Percentiles rank a stretch among this genome's conserved stretches.
These are phyloP conservation scores for Dolichallabes microphthalmus DNA, from an alignment of 2,113 vertebrate genomes.

Conservation along the genomic window DNA sequence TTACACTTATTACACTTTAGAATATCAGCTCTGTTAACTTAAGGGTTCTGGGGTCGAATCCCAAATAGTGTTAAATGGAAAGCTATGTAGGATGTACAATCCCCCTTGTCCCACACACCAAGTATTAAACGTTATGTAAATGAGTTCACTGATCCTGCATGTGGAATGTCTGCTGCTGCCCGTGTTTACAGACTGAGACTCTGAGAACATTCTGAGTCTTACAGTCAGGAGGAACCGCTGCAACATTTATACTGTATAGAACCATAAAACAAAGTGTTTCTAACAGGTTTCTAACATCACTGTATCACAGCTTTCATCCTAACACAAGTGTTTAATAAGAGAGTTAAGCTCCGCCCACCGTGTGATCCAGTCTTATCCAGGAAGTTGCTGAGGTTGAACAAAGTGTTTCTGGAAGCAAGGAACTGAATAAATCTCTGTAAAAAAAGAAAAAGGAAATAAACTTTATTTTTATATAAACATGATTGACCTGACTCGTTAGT, in stretches of 20 bases:
- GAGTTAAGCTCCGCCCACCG: slow-evolving; percentile 72
- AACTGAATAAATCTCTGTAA: slow-evolving; percentile 94
- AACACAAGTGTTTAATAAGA: neutral
- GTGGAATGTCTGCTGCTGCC: neutral
- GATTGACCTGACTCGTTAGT: neutral
- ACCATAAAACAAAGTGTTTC: neutral
- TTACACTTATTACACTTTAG: too few relatives aligned
- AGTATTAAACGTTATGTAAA: too few relatives aligned
- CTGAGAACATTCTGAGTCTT: neutral
- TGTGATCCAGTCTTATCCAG: slow-evolving; percentile 98
- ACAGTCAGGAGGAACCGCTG: neutral
- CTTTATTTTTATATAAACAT: neutral
- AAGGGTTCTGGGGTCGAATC: too few relatives aligned
- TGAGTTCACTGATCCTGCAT: too few relatives aligned
- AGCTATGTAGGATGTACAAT: too few relatives aligned
- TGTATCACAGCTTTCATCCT: too few relatives aligned
- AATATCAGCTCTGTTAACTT: too few relatives aligned
- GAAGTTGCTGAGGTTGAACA: slow-evolving; percentile 99
- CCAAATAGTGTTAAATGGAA: too few relatives aligned
- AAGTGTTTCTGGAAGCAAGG: slow-evolving; percentile 94
- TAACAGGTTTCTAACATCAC: too few relatives aligned
- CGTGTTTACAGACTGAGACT: neutral
- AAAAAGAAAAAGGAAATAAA: slow-evolving; percentile 1
- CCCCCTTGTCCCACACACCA: too few relatives aligned
- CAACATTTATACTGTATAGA: neutral